These are phyloP conservation scores for Tyrannus savana DNA, from an alignment of 2,113 vertebrate species.

Conservation along the genomic window DNA sequence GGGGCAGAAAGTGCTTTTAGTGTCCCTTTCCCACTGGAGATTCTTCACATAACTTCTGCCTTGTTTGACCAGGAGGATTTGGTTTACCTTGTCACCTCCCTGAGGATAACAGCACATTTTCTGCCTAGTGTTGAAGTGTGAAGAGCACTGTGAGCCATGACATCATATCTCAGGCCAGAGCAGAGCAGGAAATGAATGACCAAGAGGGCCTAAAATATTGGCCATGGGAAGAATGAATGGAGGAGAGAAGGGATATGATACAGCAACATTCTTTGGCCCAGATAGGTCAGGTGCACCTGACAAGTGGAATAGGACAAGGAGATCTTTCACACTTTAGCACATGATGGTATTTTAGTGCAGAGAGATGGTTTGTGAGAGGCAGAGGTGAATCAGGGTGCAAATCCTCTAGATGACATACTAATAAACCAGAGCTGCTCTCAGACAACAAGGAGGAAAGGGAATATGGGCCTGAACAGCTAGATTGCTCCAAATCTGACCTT, in stretches of 20 bases:
- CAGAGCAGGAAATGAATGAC: slow-evolving; percentile 13
- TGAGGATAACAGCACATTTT: slow-evolving; percentile 31
- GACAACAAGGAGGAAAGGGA: background rate
- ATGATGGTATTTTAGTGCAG: slow-evolving; percentile 16
- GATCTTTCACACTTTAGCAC: slow-evolving; percentile 45
- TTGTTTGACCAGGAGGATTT: slow-evolving; percentile 31
- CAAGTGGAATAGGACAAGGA: background rate
- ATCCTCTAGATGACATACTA: background rate
- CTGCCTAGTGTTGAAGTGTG: slow-evolving; percentile 25
- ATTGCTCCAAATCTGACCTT: background rate
- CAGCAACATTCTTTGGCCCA: background rate
- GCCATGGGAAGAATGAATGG: slow-evolving; percentile 28
- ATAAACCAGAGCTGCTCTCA: background rate
- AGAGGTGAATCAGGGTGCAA: slow-evolving; percentile 29
- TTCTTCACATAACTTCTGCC: slow-evolving; percentile 45
- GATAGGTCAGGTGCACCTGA: slow-evolving; percentile 40
- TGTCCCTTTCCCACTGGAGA: slow-evolving; percentile 26
- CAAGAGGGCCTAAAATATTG: background rate
- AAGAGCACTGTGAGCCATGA: slow-evolving; percentile 18
- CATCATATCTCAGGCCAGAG: slow-evolving; percentile 19
- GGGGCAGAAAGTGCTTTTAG: background rate
- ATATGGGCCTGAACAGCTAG: background rate
- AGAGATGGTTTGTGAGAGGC: background rate
- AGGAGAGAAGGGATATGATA: background rate
- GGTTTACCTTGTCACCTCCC: slow-evolving; percentile 42